Evolutionary conservation across 2,797 vertebrate species (phyloP).

Genomic region (Hydrophis major): DNA sequence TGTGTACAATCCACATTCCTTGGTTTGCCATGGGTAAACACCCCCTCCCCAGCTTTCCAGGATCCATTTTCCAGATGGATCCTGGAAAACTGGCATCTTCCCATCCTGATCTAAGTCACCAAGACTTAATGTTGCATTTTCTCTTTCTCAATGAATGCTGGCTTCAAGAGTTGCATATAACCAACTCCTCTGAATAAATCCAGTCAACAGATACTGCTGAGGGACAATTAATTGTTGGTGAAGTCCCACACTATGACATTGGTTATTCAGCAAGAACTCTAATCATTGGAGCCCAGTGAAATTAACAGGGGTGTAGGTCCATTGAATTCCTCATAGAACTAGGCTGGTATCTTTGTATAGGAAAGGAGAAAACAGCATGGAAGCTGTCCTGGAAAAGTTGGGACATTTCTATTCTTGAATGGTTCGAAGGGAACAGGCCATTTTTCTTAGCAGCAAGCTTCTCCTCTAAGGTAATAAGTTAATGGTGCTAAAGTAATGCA

Average conservation of each 20-base stretch:
- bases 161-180: background rate
- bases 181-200: background rate
- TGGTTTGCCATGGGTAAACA: background rate
- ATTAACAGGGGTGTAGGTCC: background rate
- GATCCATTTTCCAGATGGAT: background rate
- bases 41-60: background rate
- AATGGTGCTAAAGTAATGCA: conserved; percentile 11
- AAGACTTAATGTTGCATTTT: background rate
- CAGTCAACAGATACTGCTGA: background rate
- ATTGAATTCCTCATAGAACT: background rate
- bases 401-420: background rate
- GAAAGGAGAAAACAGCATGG: no score
- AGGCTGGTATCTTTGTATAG: background rate
- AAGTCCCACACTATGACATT: background rate
- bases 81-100: background rate
- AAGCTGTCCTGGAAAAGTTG: background rate
- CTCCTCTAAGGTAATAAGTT: background rate
- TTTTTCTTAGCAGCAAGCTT: background rate
- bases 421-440: background rate
- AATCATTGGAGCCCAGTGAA: background rate
- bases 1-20: background rate
- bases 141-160: background rate
- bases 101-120: background rate
- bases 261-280: background rate
- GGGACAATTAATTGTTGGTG: background rate